Conservation (phyloP, 2,797 vertebrate genomes). For the Acanthornis magna region DNA sequence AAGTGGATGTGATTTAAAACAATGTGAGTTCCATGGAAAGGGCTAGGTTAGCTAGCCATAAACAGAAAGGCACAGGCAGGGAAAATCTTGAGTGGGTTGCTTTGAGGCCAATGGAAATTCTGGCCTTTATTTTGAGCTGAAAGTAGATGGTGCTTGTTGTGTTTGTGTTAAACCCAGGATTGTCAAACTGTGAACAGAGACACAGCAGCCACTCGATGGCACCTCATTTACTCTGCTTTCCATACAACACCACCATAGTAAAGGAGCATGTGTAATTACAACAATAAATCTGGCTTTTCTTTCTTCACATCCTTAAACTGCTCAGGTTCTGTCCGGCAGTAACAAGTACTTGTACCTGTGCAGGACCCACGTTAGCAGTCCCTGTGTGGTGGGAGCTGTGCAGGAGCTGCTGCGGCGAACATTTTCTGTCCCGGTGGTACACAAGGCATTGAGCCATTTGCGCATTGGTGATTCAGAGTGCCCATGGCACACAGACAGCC, state of each 20-base stretch:
- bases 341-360: neutral
- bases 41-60: neutral
- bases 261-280: neutral
- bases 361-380: neutral
- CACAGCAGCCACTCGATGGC: accelerated
- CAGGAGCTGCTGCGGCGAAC: neutral
- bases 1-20: conserved; percentile 38
- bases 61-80: neutral
- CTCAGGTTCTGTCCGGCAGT: neutral
- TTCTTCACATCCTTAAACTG: neutral
- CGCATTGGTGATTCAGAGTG: neutral
- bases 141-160: neutral
- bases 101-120: neutral
- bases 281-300: neutral
- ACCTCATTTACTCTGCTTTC: neutral
- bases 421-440: neutral
- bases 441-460: neutral
- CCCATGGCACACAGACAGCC: neutral
- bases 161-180: neutral
- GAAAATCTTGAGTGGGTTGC: neutral
- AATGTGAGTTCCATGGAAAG: conserved; percentile 13
- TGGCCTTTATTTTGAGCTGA: neutral
- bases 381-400: accelerated
- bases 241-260: neutral
- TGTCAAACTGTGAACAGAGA: neutral